Evolutionary conservation across 2,797 vertebrate genomes (phyloP).

Genomic region (Xenentodon cancila): DNA sequence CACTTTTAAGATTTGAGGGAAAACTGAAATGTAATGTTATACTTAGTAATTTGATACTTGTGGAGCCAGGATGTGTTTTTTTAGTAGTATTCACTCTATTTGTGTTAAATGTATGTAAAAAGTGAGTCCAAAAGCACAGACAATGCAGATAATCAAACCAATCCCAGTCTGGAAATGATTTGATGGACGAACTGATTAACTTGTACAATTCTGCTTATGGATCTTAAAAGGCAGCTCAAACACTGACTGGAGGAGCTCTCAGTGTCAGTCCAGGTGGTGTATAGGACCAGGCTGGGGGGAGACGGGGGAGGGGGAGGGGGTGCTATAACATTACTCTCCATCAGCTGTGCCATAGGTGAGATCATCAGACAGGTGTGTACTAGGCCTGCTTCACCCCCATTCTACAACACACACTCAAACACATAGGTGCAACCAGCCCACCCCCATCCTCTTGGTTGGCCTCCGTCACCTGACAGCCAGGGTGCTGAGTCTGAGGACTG

Average conservation of each 20-base stretch:
- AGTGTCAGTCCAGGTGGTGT: constrained; percentile 65
- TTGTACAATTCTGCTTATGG: too few relatives aligned
- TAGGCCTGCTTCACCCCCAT: constrained; percentile 12
- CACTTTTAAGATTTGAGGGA: too few relatives aligned
- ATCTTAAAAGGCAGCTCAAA: constrained; percentile 16
- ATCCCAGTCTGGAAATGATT: neutral
- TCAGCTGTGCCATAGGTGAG: constrained; percentile 58
- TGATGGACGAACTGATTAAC: too few relatives aligned
- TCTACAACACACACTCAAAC: constrained; percentile 10
- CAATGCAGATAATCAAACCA: too few relatives aligned
- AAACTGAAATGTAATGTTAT: too few relatives aligned
- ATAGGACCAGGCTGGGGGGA: constrained; percentile 23
- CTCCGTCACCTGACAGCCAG: constrained; percentile 59
- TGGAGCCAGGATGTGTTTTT: too few relatives aligned
- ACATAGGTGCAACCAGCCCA: constrained; percentile 13
- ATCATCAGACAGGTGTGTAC: constrained; percentile 71
- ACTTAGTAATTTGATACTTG: too few relatives aligned
- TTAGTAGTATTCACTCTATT: too few relatives aligned
- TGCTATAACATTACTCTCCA: constrained; percentile 70
- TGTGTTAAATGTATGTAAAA: too few relatives aligned
- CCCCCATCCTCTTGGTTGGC: constrained; percentile 7
- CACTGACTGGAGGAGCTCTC: neutral
- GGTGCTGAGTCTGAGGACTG: constrained; percentile 39
- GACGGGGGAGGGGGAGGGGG: neutral
- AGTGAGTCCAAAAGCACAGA: too few relatives aligned